Evolutionary conservation across 2,888 invertebrate genomes (phyloP).

Genomic region (Parasteatoda lunata): DNA sequence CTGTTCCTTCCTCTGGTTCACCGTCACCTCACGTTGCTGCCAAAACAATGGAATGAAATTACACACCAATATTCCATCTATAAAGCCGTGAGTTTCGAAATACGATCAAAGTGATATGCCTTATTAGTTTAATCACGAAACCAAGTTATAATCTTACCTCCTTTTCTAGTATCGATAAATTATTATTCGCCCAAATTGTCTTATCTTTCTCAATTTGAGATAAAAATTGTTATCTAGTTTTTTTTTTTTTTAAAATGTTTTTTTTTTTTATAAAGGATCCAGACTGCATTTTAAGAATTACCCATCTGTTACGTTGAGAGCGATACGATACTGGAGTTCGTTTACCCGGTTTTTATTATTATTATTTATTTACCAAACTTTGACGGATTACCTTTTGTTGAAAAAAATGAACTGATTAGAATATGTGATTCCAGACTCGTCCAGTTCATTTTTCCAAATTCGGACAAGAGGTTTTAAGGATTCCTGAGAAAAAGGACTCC

Average conservation of each 20-base stretch:
- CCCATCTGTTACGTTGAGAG: background rate
- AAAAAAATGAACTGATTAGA: background rate
- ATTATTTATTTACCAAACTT: background rate
- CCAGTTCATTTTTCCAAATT: background rate
- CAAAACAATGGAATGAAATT: background rate
- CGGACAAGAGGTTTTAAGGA: too few relatives aligned
- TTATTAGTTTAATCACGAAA: background rate
- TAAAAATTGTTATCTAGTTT: background rate
- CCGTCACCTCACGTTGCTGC: background rate
- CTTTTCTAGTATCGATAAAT: background rate
- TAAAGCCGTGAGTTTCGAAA: background rate
- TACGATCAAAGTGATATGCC: background rate
- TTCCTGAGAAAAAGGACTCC: too few relatives aligned
- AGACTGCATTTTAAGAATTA: background rate
- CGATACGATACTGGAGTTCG: background rate
- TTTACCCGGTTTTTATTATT: background rate
- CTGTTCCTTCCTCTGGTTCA: background rate
- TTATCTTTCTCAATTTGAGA: background rate
- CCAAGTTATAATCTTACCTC: background rate
- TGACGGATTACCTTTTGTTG: constrained; percentile 14
- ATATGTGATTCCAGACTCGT: background rate
- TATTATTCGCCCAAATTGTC: background rate
- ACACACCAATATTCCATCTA: background rate
- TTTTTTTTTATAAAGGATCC: background rate
- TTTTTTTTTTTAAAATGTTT: too few relatives aligned